Evolutionary conservation across 2,888 invertebrate genomes (phyloP).

Genomic region (Drosophila pseudotalamancana): DNA sequence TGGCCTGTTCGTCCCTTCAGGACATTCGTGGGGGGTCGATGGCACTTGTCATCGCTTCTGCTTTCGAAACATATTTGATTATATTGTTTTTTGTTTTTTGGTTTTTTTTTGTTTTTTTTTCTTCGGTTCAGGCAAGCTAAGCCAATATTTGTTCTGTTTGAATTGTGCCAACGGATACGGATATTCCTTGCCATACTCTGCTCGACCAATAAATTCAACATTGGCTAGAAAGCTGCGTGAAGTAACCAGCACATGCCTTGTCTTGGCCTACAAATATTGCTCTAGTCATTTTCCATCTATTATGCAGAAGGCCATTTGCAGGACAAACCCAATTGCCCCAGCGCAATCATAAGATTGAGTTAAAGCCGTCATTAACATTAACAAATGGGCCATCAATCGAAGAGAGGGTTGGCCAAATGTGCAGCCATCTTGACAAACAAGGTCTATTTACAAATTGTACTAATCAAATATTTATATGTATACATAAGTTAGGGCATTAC

Average conservation of each 20-base stretch:
- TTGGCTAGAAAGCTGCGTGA: conserved; percentile 17
- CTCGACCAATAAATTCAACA: conserved; percentile 60
- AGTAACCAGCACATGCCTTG: conserved; percentile 30
- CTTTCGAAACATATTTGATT: conserved; percentile 22
- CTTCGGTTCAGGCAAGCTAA: not conserved
- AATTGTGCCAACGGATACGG: conserved; percentile 45
- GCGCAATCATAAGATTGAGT: conserved; percentile 49
- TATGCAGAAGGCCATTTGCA: conserved; percentile 48
- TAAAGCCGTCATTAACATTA: conserved; percentile 69
- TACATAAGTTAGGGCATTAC: not conserved
- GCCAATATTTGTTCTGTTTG: not conserved
- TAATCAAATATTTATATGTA: not conserved
- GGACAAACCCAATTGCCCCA: conserved; percentile 3
- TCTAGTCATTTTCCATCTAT: conserved; percentile 37
- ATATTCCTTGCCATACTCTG: conserved; percentile 33
- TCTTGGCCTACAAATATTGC: conserved; percentile 47
- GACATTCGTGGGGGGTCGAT: not conserved
- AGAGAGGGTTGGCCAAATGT: not conserved
- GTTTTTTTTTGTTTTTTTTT: too few relatives aligned
- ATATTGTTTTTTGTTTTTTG: conserved; percentile 5
- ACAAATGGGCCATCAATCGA: conserved; percentile 28
- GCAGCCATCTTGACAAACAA: not conserved
- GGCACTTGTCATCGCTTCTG: conserved; percentile 30
- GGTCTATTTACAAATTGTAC: conserved; percentile 1
- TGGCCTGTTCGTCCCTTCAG: conserved; percentile 21